Percentiles rank a stretch among this genome's conserved stretches.
Evolutionary conservation across 2,113 vertebrate genomes (phyloP).

Genomic region (Porphyrio hochstetteri): DNA sequence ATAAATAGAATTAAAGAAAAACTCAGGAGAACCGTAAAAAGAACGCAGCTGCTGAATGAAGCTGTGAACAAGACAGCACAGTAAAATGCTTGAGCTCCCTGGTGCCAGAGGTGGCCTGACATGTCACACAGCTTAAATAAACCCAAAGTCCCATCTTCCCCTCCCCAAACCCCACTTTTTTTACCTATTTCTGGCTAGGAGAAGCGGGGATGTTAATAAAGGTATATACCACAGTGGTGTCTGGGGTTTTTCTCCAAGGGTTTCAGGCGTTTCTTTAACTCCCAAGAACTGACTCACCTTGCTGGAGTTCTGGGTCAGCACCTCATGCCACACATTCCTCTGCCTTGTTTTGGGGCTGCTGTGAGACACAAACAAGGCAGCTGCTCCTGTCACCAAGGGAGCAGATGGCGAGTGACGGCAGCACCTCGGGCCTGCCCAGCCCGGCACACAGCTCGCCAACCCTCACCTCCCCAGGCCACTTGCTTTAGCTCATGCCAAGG

Average conservation of each 20-base stretch:
- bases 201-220: not conserved
- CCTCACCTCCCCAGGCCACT: not conserved
- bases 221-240: not conserved
- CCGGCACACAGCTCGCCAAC: too few relatives aligned
- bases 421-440: not conserved
- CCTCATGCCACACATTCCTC: fast-evolving
- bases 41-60: too few relatives aligned
- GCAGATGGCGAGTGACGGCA: fast-evolving
- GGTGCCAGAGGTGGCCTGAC: not conserved
- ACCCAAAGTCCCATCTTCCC: not conserved
- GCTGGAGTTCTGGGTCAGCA: not conserved
- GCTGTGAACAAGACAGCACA: not conserved
- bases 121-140: not conserved
- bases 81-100: not conserved
- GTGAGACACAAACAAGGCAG: fast-evolving
- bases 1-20: not conserved
- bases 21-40: not conserved
- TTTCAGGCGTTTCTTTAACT: not conserved
- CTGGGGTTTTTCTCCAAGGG: not conserved
- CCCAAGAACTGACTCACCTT: not conserved
- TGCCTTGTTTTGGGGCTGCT: not conserved
- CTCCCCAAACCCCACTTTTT: too few relatives aligned
- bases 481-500: fast-evolving
- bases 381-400: not conserved
- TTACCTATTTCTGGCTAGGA: not conserved